Percentiles rank a stretch among this genome's conserved stretches.
These are phyloP conservation scores for Gorsachius goisagi DNA, from an alignment of 2,113 vertebrate genomes.

Conservation along the genomic window DNA sequence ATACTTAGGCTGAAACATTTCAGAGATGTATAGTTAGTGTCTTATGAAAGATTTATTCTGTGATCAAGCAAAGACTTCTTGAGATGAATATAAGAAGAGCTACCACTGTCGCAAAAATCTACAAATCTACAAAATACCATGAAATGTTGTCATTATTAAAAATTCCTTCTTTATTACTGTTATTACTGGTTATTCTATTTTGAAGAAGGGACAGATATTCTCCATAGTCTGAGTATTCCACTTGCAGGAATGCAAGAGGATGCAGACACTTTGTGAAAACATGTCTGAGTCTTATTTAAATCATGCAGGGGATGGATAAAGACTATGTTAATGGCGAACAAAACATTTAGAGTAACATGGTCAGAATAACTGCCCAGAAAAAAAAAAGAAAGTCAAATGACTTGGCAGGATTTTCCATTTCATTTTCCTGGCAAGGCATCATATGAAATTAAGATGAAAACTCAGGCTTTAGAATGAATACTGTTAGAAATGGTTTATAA, in stretches of 20 bases:
- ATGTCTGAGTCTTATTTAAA: background rate
- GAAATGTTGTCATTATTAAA: background rate
- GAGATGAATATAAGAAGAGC: background rate
- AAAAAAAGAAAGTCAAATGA: background rate
- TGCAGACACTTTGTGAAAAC: background rate
- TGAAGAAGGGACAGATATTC: background rate
- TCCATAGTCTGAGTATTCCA: background rate
- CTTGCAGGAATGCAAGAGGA: background rate
- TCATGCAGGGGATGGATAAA: background rate
- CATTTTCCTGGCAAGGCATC: background rate
- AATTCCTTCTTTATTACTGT: background rate
- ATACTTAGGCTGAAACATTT: background rate
- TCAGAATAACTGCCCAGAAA: background rate
- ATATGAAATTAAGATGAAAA: background rate
- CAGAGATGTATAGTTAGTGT: background rate
- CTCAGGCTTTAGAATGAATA: background rate
- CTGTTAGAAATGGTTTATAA: background rate
- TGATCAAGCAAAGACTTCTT: background rate
- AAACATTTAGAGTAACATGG: background rate
- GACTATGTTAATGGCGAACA: background rate
- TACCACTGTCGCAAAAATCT: background rate
- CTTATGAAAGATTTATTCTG: background rate
- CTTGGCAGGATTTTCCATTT: background rate
- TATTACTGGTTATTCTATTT: background rate
- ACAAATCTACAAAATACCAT: background rate